Base-by-base conservation (phyloP, 2,797 vertebrate genomes). In the Hemibagrus guttatus region DNA sequence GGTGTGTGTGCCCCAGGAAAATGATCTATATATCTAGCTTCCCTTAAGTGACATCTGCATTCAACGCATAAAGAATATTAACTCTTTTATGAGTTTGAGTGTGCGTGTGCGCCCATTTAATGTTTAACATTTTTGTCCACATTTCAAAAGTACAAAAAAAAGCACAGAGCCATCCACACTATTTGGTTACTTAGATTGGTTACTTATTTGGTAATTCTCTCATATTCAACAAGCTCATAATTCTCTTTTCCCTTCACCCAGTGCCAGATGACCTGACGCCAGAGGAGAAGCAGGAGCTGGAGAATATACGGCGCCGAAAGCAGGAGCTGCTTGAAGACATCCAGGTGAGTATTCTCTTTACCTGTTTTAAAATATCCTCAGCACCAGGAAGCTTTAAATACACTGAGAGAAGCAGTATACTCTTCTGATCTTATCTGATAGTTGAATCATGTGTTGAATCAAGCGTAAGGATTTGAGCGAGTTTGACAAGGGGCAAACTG, bases 291-390 rank as follows among this genome's bases (percentile, higher is more conserved):
- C 96, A 97, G 94, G 98, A 99, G 88, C 94, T 99, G 93, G 97
- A 98, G 93, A 97, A 96, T 93, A 99, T 99, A 89, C 96, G 97
- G 46, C 95, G 97, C 75, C 95, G 98, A 84, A 99, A 99, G 95
- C 96, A 97, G 93, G 98, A 98, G 92, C 96, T 99, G 86, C 96
- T 98, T 92, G 97, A 96, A 28, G 98, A 99, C 95, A 99, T 99
- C 92, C 96, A 98, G 95, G 98, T 98, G 91, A 85, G 63, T 19
- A 26, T 87, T 69, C 35, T 58, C 61, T 78, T 31, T n/a, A 71
- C 28, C 19, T 6, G 28, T 56, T 86, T 72, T 71, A 49, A 28
- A 72, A 46, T 52, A 52, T 46, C 12, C 13, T 81, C 42, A 63
- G 35, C 46, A 79, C 3, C 5, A 31, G 16, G 63, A 80, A 23